Conservation (phyloP, 2,888 invertebrate genomes). For the Lobophora halterata region DNA sequence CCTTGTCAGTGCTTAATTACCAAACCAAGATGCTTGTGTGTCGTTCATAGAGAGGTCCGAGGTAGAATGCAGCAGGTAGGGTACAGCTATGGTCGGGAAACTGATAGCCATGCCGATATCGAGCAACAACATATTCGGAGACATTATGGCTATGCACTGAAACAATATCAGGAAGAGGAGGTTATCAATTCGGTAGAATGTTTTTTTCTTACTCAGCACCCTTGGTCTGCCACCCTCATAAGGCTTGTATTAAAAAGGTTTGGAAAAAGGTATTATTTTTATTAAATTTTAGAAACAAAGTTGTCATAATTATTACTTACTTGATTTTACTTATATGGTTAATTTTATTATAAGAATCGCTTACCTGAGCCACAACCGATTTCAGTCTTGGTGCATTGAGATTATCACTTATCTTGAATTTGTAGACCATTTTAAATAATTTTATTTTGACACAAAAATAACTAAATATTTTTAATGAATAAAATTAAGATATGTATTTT, state of each 20-base stretch:
- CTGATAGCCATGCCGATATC: slow-evolving; percentile 80
- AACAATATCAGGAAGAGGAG: slow-evolving; percentile 31
- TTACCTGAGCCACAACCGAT: slow-evolving; percentile 58
- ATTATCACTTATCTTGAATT: slow-evolving; percentile 40
- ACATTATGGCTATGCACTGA: slow-evolving; percentile 76
- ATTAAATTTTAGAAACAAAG: too few species aligned
- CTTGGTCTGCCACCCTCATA: too few species aligned
- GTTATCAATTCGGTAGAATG: too few species aligned
- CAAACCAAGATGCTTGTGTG: slow-evolving; percentile 80
- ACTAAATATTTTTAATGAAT: too few species aligned
- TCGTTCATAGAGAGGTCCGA: slow-evolving; percentile 68
- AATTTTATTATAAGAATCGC: slow-evolving; percentile 25
- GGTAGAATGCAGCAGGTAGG: slow-evolving; percentile 69
- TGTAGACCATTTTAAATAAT: slow-evolving; percentile 53
- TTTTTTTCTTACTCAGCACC: too few species aligned
- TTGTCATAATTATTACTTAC: too few species aligned
- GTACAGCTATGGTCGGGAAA: slow-evolving; percentile 78
- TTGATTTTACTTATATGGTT: too few species aligned
- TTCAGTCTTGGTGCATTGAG: slow-evolving; percentile 44
- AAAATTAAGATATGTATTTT: too few species aligned
- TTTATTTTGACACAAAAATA: too few species aligned
- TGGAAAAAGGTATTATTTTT: too few species aligned
- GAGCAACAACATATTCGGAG: slow-evolving; percentile 75
- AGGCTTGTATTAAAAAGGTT: too few species aligned
- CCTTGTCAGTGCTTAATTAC: slow-evolving; percentile 47